phyloP scores from a whole-genome alignment of 1,140 invertebrate genomes.

The Drosophila sechellia region DNA sequence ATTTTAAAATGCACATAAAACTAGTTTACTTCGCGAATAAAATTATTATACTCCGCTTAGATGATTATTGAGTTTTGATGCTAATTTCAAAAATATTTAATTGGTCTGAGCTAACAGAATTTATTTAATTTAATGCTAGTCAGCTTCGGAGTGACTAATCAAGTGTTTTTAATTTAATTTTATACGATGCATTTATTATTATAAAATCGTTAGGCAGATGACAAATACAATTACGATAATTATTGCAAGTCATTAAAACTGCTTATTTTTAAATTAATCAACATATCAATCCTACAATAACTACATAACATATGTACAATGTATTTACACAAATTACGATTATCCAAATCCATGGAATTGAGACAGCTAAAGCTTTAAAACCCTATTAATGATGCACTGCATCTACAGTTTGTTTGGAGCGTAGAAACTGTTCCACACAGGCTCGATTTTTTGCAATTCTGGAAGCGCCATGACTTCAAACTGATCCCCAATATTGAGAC shows the following conservation, averaged over 20 bases:
- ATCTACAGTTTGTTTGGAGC: slow-evolving; percentile 34
- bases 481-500: slow-evolving; percentile 83
- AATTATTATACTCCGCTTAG: too few species aligned
- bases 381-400: slow-evolving; percentile 7
- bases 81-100: too few species aligned
- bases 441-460: slow-evolving; percentile 76
- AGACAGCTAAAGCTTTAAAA: slow-evolving; percentile 58
- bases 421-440: slow-evolving; percentile 84
- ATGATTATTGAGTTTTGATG: too few species aligned
- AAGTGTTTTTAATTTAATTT: too few species aligned
- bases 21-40: too few species aligned
- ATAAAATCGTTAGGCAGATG: too few species aligned
- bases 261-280: background rate
- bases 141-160: too few species aligned
- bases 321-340: slow-evolving; percentile 53
- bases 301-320: slow-evolving; percentile 42
- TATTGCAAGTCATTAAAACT: too few species aligned
- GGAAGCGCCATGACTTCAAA: slow-evolving; percentile 79
- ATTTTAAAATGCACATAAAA: background rate
- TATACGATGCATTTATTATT: too few species aligned
- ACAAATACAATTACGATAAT: too few species aligned
- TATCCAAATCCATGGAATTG: slow-evolving; percentile 10
- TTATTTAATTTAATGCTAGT: too few species aligned
- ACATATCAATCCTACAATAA: background rate
- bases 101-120: too few species aligned